Base-by-base conservation (phyloP, 30 jellyfish, hydroid and myxozoan species). In the Chrysaora quinquecirrha region DNA sequence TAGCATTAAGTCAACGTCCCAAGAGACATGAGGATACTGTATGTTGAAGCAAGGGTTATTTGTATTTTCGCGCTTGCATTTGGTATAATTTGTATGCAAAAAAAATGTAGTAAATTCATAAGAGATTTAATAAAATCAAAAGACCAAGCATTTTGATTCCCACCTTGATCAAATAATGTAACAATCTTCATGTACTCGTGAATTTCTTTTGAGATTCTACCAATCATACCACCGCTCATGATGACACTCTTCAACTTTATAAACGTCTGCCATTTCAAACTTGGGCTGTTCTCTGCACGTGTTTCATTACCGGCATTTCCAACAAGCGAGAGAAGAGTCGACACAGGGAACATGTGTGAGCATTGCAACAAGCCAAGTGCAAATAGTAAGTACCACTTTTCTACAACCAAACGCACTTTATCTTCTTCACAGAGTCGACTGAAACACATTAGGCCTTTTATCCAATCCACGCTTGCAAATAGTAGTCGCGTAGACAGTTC, bases 401-500 rank as follows among this genome's bases (percentile, higher is more conserved):
- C 95, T 0, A 87, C 65, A 56, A 94, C 80, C 64, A 94, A 81
- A 25, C 85, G 90, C 22, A 77, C 30, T 47, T 82, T 82, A 74
- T 94, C 99, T n/a, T 80, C 89, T 32, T 94, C 93, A 58, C 93
- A 76, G 7, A 94, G 95, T 20, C 96, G 87, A 14, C 78, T 83
- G 82, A 94, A 94, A 50, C 94, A 77, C 71, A 75, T 1, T 49
- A 94, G 69, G n/a, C 96, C 95, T 54, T 87, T 90, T 1, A 82
- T 93, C 99, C 99, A 94, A 73, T 94, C 99, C 34, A 94, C 91
- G 35, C 97, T 94, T 16, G 97, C 99, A 56, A 94, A 94, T 32
- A 94, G 68, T 66, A 94, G 33, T 50, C 99, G 73, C 21, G 99
- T 94, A 18, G 99, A 81, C 32, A 94, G 66, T 75, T 94, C 99